Conservation (phyloP, 2,888 invertebrate species). For the Sericinus montela region DNA sequence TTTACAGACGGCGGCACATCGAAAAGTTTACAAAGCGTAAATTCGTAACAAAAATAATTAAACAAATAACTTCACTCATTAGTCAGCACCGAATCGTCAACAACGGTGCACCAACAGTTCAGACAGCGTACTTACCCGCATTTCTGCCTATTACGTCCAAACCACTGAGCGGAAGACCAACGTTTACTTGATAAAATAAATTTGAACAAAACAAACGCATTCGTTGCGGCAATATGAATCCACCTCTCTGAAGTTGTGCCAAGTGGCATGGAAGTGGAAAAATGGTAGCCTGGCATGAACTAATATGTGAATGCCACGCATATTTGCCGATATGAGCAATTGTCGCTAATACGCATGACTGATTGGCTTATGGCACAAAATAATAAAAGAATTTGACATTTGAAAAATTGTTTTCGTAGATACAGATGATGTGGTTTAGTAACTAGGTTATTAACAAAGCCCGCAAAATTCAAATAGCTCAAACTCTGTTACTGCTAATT, state of each 20-base stretch:
- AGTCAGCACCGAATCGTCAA: conserved; percentile 50
- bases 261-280: conserved; percentile 75
- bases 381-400: not conserved
- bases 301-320: conserved; percentile 71
- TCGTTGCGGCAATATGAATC: conserved; percentile 72
- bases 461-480: no score
- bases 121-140: conserved; percentile 45
- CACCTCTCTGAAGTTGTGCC: conserved; percentile 71
- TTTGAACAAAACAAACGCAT: conserved; percentile 77
- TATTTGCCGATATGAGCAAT: conserved; percentile 49
- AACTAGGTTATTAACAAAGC: no score
- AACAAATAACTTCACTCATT: conserved; percentile 67
- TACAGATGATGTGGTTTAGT: no score
- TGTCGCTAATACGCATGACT: conserved; percentile 30
- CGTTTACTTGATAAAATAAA: conserved; percentile 79
- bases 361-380: conserved; percentile 14
- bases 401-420: not conserved
- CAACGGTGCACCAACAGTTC: conserved; percentile 29
- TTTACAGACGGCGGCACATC: conserved; percentile 34
- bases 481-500: no score
- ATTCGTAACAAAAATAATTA: conserved; percentile 57
- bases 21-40: conserved; percentile 43
- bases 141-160: conserved; percentile 61
- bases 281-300: conserved; percentile 56
- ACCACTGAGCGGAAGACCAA: conserved; percentile 66